Conservation (phyloP, 2,888 invertebrate genomes). For the Deilephila porcellus region DNA sequence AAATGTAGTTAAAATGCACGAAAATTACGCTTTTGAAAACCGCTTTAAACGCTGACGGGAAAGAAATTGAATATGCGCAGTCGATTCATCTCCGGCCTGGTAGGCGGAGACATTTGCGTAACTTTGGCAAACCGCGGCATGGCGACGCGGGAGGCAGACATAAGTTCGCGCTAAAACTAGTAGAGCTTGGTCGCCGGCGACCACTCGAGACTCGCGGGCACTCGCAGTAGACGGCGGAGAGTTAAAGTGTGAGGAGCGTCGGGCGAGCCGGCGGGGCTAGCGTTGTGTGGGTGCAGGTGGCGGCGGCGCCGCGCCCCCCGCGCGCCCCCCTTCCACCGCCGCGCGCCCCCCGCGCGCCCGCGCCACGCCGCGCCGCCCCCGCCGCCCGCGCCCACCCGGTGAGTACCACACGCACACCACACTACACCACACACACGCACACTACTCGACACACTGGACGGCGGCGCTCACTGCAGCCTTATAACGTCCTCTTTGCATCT, state of each 20-base stretch:
- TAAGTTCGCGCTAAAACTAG: neutral
- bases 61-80: neutral
- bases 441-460: constrained; percentile 42
- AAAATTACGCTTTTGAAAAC: neutral
- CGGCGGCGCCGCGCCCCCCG: constrained; percentile 80
- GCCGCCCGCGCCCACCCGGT: constrained; percentile 80
- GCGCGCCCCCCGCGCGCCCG: constrained; percentile 81
- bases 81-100: neutral
- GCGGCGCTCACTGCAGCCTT: neutral
- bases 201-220: neutral
- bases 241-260: constrained; percentile 39
- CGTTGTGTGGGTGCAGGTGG: constrained; percentile 73
- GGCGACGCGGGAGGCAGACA: neutral
- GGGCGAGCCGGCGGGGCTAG: constrained; percentile 45
- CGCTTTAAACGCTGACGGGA: constrained; percentile 7
- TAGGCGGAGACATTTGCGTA: constrained; percentile 4
- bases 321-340: constrained; percentile 85
- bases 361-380: constrained; percentile 75
- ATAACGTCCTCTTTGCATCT: constrained; percentile 1
- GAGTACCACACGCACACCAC: constrained; percentile 38
- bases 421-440: constrained; percentile 50
- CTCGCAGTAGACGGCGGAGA: constrained; percentile 11
- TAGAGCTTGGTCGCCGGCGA: neutral
- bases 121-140: neutral
- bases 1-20: constrained; percentile 21